Conservation (phyloP, 2,888 invertebrate species). For the Tuta absoluta region DNA sequence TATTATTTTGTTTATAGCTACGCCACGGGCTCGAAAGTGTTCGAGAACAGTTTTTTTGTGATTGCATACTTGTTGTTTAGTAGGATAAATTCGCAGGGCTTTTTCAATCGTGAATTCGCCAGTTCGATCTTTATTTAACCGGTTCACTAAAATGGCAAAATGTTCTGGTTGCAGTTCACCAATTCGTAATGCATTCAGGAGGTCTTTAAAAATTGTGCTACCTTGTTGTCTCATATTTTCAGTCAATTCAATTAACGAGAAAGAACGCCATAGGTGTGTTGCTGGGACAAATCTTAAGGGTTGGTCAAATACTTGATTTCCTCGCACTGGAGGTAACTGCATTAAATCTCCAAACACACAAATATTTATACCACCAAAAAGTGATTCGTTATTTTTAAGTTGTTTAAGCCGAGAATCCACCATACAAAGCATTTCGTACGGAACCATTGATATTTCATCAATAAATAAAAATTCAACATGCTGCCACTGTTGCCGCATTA, state of each 20-base stretch:
- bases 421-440: slow-evolving; percentile 44
- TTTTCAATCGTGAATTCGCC: not conserved
- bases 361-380: slow-evolving; percentile 33
- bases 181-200: too few relatives aligned
- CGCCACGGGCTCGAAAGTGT: slow-evolving; percentile 9
- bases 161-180: not conserved
- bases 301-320: slow-evolving; percentile 31
- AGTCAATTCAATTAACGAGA: slow-evolving; percentile 13
- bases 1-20: slow-evolving; percentile 25
- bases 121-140: not conserved
- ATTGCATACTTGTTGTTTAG: slow-evolving; percentile 16
- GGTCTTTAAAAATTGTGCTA: not conserved
- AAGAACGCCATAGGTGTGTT: slow-evolving; percentile 35
- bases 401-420: slow-evolving; percentile 38
- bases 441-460: slow-evolving; percentile 45
- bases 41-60: slow-evolving; percentile 15
- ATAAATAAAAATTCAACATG: slow-evolving; percentile 40
- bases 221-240: slow-evolving; percentile 1
- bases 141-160: not conserved
- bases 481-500: slow-evolving; percentile 41
- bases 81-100: too few relatives aligned
- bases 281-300: slow-evolving; percentile 33
- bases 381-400: slow-evolving; percentile 35
- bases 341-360: not conserved
- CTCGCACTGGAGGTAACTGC: too few relatives aligned